These are phyloP conservation scores for Oxyteleia sp. DNA, from an alignment of 2,888 invertebrate species.

Conservation along the genomic window DNA sequence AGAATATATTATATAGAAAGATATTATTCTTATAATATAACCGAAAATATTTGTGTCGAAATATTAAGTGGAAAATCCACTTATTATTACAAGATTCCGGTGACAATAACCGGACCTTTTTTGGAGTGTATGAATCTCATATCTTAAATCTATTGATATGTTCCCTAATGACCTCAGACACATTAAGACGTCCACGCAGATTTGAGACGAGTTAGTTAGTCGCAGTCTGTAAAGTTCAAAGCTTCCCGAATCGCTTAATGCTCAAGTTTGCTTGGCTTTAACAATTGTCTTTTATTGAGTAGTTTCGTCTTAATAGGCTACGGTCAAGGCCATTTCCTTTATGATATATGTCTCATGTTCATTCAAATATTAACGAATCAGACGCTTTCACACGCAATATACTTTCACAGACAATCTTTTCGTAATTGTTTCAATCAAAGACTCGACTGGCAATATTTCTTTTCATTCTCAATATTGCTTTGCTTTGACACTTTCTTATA, in stretches of 20 bases:
- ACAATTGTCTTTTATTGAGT: slow-evolving; percentile 63
- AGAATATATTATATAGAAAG: no score
- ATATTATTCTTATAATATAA: no score
- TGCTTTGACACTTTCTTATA: no score
- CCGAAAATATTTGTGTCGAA: no score
- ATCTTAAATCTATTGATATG: no score
- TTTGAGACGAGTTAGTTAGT: slow-evolving; percentile 32
- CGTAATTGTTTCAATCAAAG: slow-evolving; percentile 10
- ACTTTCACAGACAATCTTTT: slow-evolving; percentile 19
- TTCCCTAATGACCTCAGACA: slow-evolving; percentile 6
- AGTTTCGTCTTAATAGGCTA: slow-evolving; percentile 59
- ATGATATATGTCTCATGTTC: slow-evolving; percentile 42
- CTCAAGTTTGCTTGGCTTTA: slow-evolving; percentile 44
- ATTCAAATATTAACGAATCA: slow-evolving; percentile 52
- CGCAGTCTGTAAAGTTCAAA: slow-evolving; percentile 44
- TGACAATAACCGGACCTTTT: no score
- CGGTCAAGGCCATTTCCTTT: slow-evolving; percentile 62
- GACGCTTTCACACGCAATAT: slow-evolving; percentile 47
- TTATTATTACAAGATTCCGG: no score
- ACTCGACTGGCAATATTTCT: no score
- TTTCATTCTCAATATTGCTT: no score
- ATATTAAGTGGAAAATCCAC: no score
- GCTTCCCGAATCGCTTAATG: slow-evolving; percentile 49
- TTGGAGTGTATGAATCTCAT: no score
- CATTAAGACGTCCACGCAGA: slow-evolving; percentile 16